Evolutionary conservation across 1,140 invertebrate genomes (phyloP), one percentile per base, ranked within the genome.

Genomic region (Conus betulinus): DNA sequence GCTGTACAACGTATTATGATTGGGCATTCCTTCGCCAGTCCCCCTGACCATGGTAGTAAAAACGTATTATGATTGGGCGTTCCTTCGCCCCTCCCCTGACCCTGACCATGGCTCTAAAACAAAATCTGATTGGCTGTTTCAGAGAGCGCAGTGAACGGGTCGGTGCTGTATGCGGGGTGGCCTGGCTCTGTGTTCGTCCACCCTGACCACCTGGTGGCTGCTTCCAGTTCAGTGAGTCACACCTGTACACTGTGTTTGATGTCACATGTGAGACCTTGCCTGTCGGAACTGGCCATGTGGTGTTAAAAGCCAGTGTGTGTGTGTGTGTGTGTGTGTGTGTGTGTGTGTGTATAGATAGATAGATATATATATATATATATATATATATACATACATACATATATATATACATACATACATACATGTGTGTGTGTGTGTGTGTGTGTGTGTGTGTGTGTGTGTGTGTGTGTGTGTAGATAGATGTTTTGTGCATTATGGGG

Each of bases 261-360:
- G 39, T 39, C 39, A 39, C 39, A 39, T 3, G 39, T 39, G 39
- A 39, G 39, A 39, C 39, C 39, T 39, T 39, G 39, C 39, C 39
- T 39, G 39, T 1, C 39, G 39, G 39, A 39, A 39, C 39, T 39
- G 39, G 39, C 39, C 39, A 39, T 39, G 39, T 39, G 39, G 39
- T 39, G 39, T 39, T 39, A 39, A 39, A 57, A 15, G 15, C 57
- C 57, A 71, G 6, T 13, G 67, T 71, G 23, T 71, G 67, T 71
- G 67, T 71, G 67, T 71, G 23, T 71, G 67, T 71, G 67, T 71
- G 67, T 71, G 67, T 71, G 67, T 71, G 67, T 71, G 67, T 71
- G 67, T 71, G 67, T 71, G 67, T 71, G 67, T 71, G 67, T 71
- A 20, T 71, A 20, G 1, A 20, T 71, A 20, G 11, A 20, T 71